Evolutionary conservation across 2,797 vertebrate species (phyloP).

Genomic region (Erethizon dorsatum): DNA sequence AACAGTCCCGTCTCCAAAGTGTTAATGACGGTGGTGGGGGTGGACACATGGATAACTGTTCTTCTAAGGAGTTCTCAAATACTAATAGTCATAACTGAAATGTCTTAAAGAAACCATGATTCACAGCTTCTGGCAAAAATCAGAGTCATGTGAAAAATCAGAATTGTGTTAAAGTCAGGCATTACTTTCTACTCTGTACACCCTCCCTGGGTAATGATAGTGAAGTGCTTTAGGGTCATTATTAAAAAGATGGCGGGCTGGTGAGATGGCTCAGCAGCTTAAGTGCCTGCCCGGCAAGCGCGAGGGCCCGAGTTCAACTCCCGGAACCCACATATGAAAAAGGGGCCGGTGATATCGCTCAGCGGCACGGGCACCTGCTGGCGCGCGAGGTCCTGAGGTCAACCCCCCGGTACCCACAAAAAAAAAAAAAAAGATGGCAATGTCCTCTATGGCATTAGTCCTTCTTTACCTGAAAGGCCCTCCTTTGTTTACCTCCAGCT

Average conservation of each 20-base stretch:
- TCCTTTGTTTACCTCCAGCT: neutral
- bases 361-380: too few species aligned
- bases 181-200: neutral
- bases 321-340: too few species aligned
- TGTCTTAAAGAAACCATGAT: neutral
- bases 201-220: neutral
- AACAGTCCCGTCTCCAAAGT: fast-evolving
- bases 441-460: neutral
- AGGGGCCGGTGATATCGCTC: too few species aligned
- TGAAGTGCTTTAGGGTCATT: neutral
- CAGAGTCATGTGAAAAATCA: neutral
- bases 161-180: neutral
- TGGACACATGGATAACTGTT: neutral
- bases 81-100: neutral
- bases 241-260: neutral
- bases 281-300: too few species aligned
- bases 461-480: neutral
- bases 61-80: neutral
- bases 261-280: too few species aligned
- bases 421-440: too few species aligned
- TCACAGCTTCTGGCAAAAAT: neutral
- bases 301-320: too few species aligned
- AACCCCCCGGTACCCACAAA: too few species aligned
- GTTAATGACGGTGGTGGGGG: neutral
- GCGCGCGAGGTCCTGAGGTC: too few species aligned